Percentiles rank a stretch among this genome's conserved stretches.
phyloP scores from a whole-genome alignment of 2,797 vertebrate species.

The Scyliorhinus canicula region DNA sequence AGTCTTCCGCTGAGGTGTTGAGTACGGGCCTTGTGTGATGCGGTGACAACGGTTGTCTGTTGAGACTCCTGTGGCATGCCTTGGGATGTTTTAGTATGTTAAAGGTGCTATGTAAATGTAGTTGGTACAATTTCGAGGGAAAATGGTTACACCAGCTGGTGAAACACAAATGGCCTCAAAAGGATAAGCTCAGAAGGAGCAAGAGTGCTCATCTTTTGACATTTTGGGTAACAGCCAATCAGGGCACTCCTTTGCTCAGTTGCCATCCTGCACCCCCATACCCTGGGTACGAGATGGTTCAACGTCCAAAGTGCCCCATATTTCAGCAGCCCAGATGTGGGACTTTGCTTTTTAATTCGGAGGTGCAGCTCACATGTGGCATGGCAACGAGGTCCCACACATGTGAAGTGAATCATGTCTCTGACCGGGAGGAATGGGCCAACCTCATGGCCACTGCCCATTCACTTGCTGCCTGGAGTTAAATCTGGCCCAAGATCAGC shows the following conservation, averaged over 20 bases:
- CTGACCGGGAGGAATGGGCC: not conserved
- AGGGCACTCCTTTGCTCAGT: not conserved
- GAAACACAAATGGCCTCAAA: not conserved
- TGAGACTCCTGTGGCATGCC: not conserved
- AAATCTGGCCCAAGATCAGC: not conserved
- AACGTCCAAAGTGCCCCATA: no score
- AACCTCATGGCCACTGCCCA: not conserved
- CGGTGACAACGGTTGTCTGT: not conserved
- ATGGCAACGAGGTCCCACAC: no score
- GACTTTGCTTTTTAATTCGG: no score
- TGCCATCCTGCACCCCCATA: no score
- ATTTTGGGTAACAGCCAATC: not conserved
- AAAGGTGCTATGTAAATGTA: not conserved
- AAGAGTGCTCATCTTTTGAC: not conserved
- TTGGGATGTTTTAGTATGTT: not conserved
- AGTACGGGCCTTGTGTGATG: not conserved
- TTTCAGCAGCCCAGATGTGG: no score
- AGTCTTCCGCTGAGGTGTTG: not conserved
- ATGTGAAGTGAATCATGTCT: not conserved
- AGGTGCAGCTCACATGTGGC: not conserved
- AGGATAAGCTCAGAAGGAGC: not conserved
- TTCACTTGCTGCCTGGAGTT: not conserved
- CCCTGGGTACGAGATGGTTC: no score
- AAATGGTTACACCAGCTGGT: not conserved
- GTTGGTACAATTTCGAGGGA: not conserved